These are phyloP conservation scores for Molossus alvarezi DNA, from an alignment of 2,797 vertebrate genomes.

Conservation along the genomic window DNA sequence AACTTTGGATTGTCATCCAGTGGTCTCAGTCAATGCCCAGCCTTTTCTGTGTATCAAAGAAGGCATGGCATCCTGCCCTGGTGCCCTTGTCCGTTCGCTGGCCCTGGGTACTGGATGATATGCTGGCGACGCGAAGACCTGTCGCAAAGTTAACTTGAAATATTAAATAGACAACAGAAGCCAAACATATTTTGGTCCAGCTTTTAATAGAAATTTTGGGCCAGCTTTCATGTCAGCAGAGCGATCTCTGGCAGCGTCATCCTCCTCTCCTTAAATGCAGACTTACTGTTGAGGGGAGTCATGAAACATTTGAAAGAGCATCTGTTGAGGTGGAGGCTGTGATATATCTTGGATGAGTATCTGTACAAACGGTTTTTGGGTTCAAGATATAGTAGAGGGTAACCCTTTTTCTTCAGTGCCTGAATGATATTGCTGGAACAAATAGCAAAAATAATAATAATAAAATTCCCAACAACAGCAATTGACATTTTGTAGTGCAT, in stretches of 20 bases:
- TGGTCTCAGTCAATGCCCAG: too few species aligned
- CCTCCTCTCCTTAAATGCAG: slow-evolving; percentile 13
- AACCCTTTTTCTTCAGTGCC: slow-evolving; percentile 44
- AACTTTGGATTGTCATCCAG: neutral
- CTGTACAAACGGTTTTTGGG: slow-evolving; percentile 62
- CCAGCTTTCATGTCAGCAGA: slow-evolving; percentile 53
- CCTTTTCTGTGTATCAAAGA: too few species aligned
- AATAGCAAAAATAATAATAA: slow-evolving; percentile 12
- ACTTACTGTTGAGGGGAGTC: slow-evolving; percentile 8
- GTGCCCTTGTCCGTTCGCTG: neutral
- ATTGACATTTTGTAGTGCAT: slow-evolving; percentile 53
- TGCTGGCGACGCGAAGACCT: neutral
- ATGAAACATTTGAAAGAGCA: slow-evolving; percentile 59
- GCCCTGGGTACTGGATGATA: accelerated
- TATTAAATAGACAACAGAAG: slow-evolving; percentile 69
- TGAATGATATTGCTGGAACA: slow-evolving; percentile 69
- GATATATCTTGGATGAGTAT: slow-evolving; percentile 28
- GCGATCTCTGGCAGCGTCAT: neutral
- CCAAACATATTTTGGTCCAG: slow-evolving; percentile 66
- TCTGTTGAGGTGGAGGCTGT: slow-evolving; percentile 69
- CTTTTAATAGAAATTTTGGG: slow-evolving; percentile 58
- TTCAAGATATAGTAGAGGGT: slow-evolving; percentile 57
- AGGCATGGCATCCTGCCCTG: neutral
- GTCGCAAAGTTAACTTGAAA: slow-evolving; percentile 64
- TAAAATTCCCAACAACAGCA: neutral